Percentiles rank a stretch among this genome's conserved stretches.
These are phyloP conservation scores for Argentina silus DNA, from an alignment of 2,797 vertebrate species.

Conservation along the genomic window DNA sequence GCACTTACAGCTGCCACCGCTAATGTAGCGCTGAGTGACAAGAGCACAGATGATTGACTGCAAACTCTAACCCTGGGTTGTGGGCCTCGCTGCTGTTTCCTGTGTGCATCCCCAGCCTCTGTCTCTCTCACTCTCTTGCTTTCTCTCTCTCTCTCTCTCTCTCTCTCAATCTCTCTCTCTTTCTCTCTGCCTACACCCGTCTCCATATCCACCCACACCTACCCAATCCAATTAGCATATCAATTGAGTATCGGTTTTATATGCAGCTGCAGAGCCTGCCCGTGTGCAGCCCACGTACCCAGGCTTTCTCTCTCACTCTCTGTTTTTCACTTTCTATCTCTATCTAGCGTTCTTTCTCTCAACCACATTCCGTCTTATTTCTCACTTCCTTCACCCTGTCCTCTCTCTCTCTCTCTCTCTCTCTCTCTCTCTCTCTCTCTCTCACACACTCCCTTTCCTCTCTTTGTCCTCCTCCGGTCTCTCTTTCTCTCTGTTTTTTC, in stretches of 20 bases:
- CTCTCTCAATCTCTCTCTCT: not conserved
- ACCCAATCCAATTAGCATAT: constrained; percentile 78
- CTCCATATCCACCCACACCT: constrained; percentile 76
- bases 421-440: constrained; percentile 11
- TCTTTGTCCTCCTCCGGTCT: not conserved
- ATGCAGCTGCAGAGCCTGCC: constrained; percentile 51
- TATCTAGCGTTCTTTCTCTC: not conserved
- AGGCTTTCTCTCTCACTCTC: constrained; percentile 9
- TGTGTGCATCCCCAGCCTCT: not conserved
- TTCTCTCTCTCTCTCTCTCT: constrained; percentile 4
- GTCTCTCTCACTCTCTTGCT: not conserved
- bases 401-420: not conserved
- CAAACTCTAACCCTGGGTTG: constrained; percentile 46
- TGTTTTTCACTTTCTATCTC: not conserved
- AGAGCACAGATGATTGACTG: constrained; percentile 41
- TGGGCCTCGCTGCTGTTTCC: constrained; percentile 7
- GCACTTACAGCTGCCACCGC: not conserved
- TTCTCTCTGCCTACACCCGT: constrained; percentile 61
- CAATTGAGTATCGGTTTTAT: constrained; percentile 65
- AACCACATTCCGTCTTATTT: not conserved
- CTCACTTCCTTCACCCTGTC: not conserved
- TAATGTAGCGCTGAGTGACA: constrained; percentile 37
- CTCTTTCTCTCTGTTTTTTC: not conserved
- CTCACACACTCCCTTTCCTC: constrained; percentile 26
- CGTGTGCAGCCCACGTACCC: constrained; percentile 56